These are phyloP conservation scores for Lutjanus erythropterus DNA, from an alignment of 2,113 vertebrate genomes.

Conservation along the genomic window DNA sequence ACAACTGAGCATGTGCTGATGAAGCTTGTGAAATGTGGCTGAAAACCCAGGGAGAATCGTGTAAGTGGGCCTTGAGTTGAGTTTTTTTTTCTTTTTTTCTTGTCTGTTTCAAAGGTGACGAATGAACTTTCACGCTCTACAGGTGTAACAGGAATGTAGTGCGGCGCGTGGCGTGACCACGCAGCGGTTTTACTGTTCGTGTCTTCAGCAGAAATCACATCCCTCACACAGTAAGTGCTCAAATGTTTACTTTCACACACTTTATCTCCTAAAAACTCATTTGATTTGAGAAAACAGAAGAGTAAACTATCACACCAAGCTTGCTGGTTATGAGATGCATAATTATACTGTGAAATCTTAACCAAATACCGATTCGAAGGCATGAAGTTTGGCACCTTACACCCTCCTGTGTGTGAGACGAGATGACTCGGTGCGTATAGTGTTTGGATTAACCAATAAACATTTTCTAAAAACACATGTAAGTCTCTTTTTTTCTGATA, in stretches of 20 bases:
- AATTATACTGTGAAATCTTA: constrained; percentile 47
- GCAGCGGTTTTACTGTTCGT: not conserved
- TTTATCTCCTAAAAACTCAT: constrained; percentile 39
- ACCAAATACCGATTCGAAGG: constrained; percentile 55
- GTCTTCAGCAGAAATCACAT: constrained; percentile 3
- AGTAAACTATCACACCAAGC: constrained; percentile 49
- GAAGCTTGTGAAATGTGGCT: not conserved
- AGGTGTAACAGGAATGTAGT: constrained; percentile 32
- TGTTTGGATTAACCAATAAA: constrained; percentile 29
- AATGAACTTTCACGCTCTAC: not conserved
- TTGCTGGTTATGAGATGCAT: constrained; percentile 72
- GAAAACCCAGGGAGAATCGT: constrained; percentile 18
- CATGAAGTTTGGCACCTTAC: constrained; percentile 75
- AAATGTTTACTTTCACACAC: constrained; percentile 16
- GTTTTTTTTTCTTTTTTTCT: not conserved
- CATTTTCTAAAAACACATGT: constrained; percentile 57
- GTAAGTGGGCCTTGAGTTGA: not conserved
- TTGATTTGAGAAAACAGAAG: constrained; percentile 31
- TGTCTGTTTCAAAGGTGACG: not conserved
- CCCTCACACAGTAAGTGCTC: constrained; percentile 35
- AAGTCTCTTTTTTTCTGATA: constrained; percentile 68
- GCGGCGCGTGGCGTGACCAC: not conserved
- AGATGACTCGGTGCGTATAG: constrained; percentile 48
- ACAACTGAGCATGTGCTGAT: not conserved
- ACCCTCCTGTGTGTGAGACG: constrained; percentile 44